These are phyloP conservation scores for Lagenorhynchus albirostris DNA, from an alignment of 2,113 vertebrate species.

Conservation along the genomic window DNA sequence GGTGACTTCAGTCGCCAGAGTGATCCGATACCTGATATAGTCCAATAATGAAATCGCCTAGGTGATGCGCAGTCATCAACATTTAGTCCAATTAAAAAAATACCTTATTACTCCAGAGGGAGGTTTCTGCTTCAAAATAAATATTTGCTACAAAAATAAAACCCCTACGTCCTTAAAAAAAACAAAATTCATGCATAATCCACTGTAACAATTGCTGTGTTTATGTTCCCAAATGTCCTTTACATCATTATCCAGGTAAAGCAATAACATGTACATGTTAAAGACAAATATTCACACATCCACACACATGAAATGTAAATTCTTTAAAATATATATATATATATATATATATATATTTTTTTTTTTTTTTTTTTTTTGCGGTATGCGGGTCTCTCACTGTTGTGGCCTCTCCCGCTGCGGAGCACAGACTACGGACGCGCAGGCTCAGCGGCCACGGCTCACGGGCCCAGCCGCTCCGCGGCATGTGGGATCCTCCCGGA, in stretches of 20 bases:
- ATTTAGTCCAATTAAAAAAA: background rate
- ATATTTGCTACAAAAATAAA: background rate
- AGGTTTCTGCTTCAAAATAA: background rate
- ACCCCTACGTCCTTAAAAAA: background rate
- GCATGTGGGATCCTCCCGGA: too few relatives aligned
- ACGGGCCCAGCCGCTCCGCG: too few relatives aligned
- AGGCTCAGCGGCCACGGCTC: too few relatives aligned
- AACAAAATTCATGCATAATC: background rate
- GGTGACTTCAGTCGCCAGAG: background rate
- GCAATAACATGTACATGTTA: too few relatives aligned
- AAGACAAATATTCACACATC: background rate
- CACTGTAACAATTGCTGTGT: background rate
- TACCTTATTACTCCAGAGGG: background rate
- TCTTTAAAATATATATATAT: background rate
- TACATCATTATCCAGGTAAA: background rate
- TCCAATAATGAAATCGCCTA: background rate
- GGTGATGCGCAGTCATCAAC: background rate
- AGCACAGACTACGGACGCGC: too few relatives aligned
- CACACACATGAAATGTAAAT: background rate
- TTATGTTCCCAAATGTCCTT: background rate
- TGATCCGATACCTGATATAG: background rate
- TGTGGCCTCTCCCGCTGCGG: too few relatives aligned
- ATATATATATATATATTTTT: too few relatives aligned
- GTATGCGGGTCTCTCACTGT: too few relatives aligned
- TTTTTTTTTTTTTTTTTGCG: too few relatives aligned